Conservation (phyloP, 2,888 invertebrate species). For the Tupiocoris notatus region DNA sequence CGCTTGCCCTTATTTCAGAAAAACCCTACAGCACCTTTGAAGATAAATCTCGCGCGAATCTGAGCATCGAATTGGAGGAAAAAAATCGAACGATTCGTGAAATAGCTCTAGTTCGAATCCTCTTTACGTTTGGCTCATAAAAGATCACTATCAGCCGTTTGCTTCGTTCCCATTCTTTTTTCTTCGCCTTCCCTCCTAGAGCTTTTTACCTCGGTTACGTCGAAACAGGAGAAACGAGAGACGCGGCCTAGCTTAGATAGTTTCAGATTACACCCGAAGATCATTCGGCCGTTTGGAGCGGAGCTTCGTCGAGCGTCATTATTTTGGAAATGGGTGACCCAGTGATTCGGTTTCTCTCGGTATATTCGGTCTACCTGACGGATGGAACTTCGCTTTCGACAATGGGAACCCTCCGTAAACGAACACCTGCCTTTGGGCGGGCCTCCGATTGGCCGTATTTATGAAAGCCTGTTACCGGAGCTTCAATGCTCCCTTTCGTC, state of each 20-base stretch:
- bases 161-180: slow-evolving; percentile 24
- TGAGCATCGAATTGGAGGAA: too few relatives aligned
- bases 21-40: too few relatives aligned
- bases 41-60: too few relatives aligned
- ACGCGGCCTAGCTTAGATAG: neutral
- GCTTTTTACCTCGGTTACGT: too few relatives aligned
- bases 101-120: slow-evolving; percentile 29
- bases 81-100: too few relatives aligned
- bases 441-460: neutral
- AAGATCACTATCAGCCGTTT: slow-evolving; percentile 31
- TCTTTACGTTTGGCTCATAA: slow-evolving; percentile 27
- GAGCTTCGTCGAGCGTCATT: slow-evolving; percentile 9
- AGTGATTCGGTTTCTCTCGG: slow-evolving; percentile 27
- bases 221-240: slow-evolving; percentile 20
- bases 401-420: slow-evolving; percentile 3
- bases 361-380: slow-evolving; percentile 7
- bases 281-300: neutral
- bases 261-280: slow-evolving; percentile 24
- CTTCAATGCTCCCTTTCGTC: too few relatives aligned
- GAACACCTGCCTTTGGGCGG: slow-evolving; percentile 14
- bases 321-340: slow-evolving; percentile 35
- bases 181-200: neutral
- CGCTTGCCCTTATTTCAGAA: too few relatives aligned
- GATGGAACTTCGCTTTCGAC: slow-evolving; percentile 20
- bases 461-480: neutral